A percentile compares a stretch with the other conserved stretches of the same genome.
Evolutionary conservation across 2,113 vertebrate genomes (phyloP).

Genomic region (Pseudopipra pipra): DNA sequence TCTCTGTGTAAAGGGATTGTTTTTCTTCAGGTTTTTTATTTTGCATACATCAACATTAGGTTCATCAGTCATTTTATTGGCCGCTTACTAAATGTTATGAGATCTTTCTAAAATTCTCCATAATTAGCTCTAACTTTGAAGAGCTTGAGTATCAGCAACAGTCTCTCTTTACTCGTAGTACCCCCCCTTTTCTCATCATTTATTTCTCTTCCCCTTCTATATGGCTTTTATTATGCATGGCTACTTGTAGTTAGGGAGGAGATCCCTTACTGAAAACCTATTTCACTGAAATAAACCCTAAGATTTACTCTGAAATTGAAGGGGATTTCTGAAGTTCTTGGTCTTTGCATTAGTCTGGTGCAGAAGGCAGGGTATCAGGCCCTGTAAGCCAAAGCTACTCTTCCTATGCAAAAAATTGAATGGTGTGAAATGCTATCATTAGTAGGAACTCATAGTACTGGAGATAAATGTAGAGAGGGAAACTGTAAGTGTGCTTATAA

Average conservation of each 20-base stretch:
- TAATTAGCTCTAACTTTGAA: not conserved
- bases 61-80: not conserved
- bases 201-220: conserved; percentile 26
- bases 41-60: not conserved
- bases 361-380: not conserved
- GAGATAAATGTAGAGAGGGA: not conserved
- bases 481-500: not conserved
- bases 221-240: not conserved
- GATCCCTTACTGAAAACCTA: not conserved
- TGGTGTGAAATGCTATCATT: not conserved
- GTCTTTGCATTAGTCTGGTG: not conserved
- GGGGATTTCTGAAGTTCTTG: not conserved
- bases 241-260: conserved; percentile 18
- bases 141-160: not conserved
- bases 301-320: conserved; percentile 32
- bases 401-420: not conserved
- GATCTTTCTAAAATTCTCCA: not conserved
- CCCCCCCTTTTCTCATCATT: not conserved
- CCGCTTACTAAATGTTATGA: not conserved
- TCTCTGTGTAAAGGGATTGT: not conserved
- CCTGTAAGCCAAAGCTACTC: not conserved
- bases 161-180: not conserved
- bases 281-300: conserved; percentile 21
- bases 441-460: not conserved
- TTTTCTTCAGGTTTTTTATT: not conserved